Percentiles rank a stretch among this genome's conserved stretches.
phyloP scores from a whole-genome alignment of 2,113 vertebrate species.

The Ceratotherium simum region DNA sequence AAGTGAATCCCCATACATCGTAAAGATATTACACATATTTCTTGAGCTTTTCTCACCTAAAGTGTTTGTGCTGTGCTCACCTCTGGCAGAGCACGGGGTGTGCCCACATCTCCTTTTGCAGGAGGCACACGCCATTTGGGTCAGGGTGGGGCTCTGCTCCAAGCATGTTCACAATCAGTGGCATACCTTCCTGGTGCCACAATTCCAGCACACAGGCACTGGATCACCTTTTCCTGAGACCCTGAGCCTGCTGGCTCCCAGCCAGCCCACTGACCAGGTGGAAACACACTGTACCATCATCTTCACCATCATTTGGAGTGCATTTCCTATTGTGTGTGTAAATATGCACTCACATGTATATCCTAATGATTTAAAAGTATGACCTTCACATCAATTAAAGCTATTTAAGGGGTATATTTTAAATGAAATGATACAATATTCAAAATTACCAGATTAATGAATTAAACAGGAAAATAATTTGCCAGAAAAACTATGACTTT shows the following conservation, averaged over 20 bases:
- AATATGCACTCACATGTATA: slow-evolving; percentile 18
- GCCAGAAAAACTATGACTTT: slow-evolving; percentile 84
- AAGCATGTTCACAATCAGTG: not conserved
- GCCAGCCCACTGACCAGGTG: not conserved
- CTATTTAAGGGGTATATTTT: slow-evolving; percentile 83
- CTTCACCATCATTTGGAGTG: not conserved
- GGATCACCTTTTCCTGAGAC: not conserved
- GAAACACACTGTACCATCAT: not conserved
- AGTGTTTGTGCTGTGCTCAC: not conserved
- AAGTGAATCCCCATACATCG: not conserved
- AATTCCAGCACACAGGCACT: not conserved
- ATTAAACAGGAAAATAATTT: slow-evolving; percentile 83
- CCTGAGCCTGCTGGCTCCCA: not conserved
- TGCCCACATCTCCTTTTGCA: not conserved
- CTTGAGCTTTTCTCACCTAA: not conserved
- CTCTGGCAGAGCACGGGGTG: too few relatives aligned
- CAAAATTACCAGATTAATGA: slow-evolving; percentile 85
- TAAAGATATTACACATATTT: not conserved
- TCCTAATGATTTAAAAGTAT: slow-evolving; percentile 69
- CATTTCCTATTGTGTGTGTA: slow-evolving; percentile 47
- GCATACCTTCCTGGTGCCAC: not conserved
- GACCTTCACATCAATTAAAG: slow-evolving; percentile 85
- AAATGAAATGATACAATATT: slow-evolving; percentile 84
- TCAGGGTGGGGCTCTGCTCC: not conserved
- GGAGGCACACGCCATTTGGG: not conserved